Evolutionary conservation across 2,888 invertebrate genomes (phyloP).

Genomic region (Nephrocerus scutellatus): DNA sequence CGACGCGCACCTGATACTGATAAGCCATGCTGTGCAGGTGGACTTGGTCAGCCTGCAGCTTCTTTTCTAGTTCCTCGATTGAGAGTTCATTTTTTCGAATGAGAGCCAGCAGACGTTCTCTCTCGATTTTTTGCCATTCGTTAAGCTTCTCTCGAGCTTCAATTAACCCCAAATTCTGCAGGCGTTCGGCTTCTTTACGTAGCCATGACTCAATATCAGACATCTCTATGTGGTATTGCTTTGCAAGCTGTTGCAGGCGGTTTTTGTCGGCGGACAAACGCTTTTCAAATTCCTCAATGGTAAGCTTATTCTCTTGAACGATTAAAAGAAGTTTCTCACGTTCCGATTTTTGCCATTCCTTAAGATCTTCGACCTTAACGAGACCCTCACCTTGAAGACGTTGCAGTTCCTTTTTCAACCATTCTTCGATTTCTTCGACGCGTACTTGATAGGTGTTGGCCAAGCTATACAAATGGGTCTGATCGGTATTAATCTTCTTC

Average conservation of each 20-base stretch:
- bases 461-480: slow-evolving; percentile 34
- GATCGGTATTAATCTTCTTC: slow-evolving; percentile 37
- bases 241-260: slow-evolving; percentile 35
- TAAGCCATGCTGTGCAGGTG: slow-evolving; percentile 38
- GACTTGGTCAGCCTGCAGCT: slow-evolving; percentile 36
- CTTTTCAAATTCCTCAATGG: slow-evolving; percentile 39
- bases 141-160: slow-evolving; percentile 37
- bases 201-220: slow-evolving; percentile 42
- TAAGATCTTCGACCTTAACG: slow-evolving; percentile 37
- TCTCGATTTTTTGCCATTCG: slow-evolving; percentile 42
- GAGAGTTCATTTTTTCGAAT: slow-evolving; percentile 38
- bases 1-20: slow-evolving; percentile 40
- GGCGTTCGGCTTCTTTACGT: slow-evolving; percentile 38
- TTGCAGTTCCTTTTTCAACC: slow-evolving; percentile 39
- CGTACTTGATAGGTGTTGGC: slow-evolving; percentile 39
- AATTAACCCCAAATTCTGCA: slow-evolving; percentile 35
- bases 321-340: slow-evolving; percentile 34
- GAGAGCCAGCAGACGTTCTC: slow-evolving; percentile 34
- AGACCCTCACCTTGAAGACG: slow-evolving; percentile 38
- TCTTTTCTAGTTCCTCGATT: slow-evolving; percentile 37
- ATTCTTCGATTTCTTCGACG: slow-evolving; percentile 41
- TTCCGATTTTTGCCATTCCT: slow-evolving; percentile 41
- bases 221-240: slow-evolving; percentile 39
- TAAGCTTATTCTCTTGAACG: slow-evolving; percentile 37
- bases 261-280: slow-evolving; percentile 36